phyloP scores from a whole-genome alignment of 1,140 invertebrate genomes.

The Gryon sp. region DNA sequence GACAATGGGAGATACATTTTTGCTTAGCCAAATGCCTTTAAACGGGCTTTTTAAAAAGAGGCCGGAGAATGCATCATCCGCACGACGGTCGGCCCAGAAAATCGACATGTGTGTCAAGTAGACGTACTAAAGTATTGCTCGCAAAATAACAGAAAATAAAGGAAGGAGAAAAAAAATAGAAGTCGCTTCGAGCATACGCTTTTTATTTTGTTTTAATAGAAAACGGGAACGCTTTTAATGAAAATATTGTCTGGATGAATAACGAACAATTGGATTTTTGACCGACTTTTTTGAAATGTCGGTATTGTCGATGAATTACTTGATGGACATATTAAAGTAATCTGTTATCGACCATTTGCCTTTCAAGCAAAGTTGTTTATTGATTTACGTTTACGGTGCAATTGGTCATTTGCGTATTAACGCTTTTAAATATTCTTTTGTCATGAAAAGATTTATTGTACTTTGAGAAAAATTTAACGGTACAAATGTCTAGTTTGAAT shows the following conservation, averaged over 20 bases:
- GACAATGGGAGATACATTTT: conserved; percentile 51
- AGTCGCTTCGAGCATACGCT: neutral
- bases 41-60: conserved; percentile 41
- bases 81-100: conserved; percentile 27
- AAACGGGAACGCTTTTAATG: neutral
- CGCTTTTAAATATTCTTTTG: too few relatives aligned
- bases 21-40: conserved; percentile 43
- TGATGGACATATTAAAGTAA: too few relatives aligned
- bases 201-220: conserved; percentile 6
- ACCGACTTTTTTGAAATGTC: too few relatives aligned
- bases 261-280: too few relatives aligned
- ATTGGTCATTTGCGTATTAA: too few relatives aligned
- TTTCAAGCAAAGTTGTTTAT: too few relatives aligned
- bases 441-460: too few relatives aligned
- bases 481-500: too few relatives aligned
- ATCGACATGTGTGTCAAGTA: conserved; percentile 49
- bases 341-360: too few relatives aligned
- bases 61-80: conserved; percentile 26
- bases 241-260: neutral
- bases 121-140: conserved; percentile 5
- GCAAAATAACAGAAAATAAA: neutral
- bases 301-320: too few relatives aligned
- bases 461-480: too few relatives aligned
- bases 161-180: neutral
- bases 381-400: too few relatives aligned